Evolutionary conservation across 2,797 vertebrate genomes (phyloP), one percentile per base, ranked within the genome.

Genomic region (Threskiornis aethiopicus): DNA sequence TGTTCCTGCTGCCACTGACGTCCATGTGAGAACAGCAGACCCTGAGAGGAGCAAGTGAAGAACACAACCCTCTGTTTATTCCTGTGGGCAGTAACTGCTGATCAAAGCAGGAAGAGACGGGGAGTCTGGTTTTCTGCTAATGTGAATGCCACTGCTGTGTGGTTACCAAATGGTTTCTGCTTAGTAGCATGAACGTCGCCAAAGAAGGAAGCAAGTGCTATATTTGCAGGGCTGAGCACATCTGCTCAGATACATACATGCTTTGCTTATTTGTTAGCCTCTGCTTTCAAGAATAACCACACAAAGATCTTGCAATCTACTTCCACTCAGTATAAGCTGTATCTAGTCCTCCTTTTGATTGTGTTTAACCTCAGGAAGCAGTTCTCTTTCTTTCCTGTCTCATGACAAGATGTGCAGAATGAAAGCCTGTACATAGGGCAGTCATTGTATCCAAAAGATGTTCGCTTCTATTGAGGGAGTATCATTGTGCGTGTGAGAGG

Each of bases 161-260:
- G 90, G 85, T 97, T 91, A 89, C 77, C 83, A 73, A 92, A 94
- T 85, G 88, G 31, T 44, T 92, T 90, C 77, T 95, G 77, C 94
- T 82, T 76, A 89, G 93, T 10, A 87, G 85, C 73, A 39, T 75
- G 55, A 84, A 90, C 3, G 42, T 92, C 58, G 86, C 91, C 96
- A 89, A 89, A 93, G 96, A 54, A 96, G 94, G 90, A 96, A 94
- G 85, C 77, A 93, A 95, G 85, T 84, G 90, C 73, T 95, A 2
- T 35, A 70, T 95, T 46, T 94, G 66, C 41, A 66, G 46, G 92
- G 73, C 70, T 21, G 62, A 59, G 47, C 82, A 76, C 93, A 92
- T 78, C 79, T 85, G 55, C 61, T 86, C 84, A 65, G 76, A 89
- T 67, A 37, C 13, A 61, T 16, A 10, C 58, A 54, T 42, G 16